A percentile compares a stretch with the other conserved stretches of the same genome.
phyloP scores from a whole-genome alignment of 2,888 invertebrate species.

The Mantis religiosa region DNA sequence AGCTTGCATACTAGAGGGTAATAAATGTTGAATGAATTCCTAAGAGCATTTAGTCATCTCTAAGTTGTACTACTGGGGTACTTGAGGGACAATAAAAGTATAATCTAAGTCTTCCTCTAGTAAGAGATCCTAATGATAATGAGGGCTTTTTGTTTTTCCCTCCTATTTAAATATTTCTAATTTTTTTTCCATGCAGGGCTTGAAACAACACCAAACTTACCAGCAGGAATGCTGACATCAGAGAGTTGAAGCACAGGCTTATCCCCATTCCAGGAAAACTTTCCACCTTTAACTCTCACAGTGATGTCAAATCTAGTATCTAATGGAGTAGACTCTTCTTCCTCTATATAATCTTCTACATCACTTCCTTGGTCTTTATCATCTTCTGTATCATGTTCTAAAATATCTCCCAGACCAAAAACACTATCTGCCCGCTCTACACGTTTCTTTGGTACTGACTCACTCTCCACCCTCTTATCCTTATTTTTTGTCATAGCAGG shows the following conservation, averaged over 20 bases:
- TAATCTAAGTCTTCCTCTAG: too few relatives aligned
- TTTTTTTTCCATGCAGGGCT: too few relatives aligned
- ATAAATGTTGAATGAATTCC: too few relatives aligned
- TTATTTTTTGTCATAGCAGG: background rate
- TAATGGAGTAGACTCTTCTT: background rate
- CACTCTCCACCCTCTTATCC: background rate
- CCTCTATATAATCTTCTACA: conserved; percentile 40
- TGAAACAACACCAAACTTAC: conserved; percentile 33
- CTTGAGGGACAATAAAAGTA: too few relatives aligned
- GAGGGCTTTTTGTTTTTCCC: too few relatives aligned
- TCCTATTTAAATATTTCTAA: too few relatives aligned
- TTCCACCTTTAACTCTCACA: conserved; percentile 36
- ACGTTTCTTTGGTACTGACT: background rate
- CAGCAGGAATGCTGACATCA: conserved; percentile 47
- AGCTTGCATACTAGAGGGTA: too few relatives aligned
- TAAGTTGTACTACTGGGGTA: too few relatives aligned
- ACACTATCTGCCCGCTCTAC: conserved; percentile 15
- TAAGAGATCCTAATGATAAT: too few relatives aligned
- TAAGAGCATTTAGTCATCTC: too few relatives aligned
- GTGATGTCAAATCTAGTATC: conserved; percentile 20
- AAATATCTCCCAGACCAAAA: conserved; percentile 21
- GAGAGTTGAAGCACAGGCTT: conserved; percentile 2
- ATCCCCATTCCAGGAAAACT: conserved; percentile 50
- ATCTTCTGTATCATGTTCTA: conserved; percentile 35
- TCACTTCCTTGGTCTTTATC: conserved; percentile 36